A percentile compares a stretch with the other conserved stretches of the same genome.
Evolutionary conservation across 2,113 vertebrate genomes (phyloP).

Genomic region (Jacana jacana): DNA sequence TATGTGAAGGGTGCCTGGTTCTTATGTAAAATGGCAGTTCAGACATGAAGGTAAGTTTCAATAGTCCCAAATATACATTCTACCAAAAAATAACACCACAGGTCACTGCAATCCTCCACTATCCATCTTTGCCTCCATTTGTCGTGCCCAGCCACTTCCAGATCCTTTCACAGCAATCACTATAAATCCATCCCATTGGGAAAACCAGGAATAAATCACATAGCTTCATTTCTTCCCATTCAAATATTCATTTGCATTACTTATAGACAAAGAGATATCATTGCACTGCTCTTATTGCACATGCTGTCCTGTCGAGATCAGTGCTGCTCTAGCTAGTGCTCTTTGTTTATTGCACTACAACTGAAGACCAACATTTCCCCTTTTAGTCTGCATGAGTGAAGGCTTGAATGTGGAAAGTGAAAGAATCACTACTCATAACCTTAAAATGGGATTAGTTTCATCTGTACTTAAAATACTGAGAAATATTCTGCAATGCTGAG

Average conservation of each 20-base stretch:
- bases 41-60: background rate
- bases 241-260: slow-evolving; percentile 18
- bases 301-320: background rate
- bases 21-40: background rate
- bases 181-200: background rate
- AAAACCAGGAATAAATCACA: background rate
- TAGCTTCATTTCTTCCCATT: background rate
- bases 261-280: slow-evolving; percentile 10
- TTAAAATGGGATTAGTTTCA: background rate
- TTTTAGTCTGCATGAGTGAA: background rate
- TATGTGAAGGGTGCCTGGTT: background rate
- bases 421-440: background rate
- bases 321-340: background rate
- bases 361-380: background rate
- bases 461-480: background rate
- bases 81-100: background rate
- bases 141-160: background rate
- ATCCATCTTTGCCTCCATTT: background rate
- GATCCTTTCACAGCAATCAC: background rate
- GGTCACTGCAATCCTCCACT: background rate
- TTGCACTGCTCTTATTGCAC: background rate
- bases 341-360: background rate
- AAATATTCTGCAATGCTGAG: background rate
- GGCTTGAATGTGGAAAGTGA: background rate
- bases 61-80: background rate